These are phyloP conservation scores for Papilio dardanus DNA, from an alignment of 1,140 invertebrate species.

Conservation along the genomic window DNA sequence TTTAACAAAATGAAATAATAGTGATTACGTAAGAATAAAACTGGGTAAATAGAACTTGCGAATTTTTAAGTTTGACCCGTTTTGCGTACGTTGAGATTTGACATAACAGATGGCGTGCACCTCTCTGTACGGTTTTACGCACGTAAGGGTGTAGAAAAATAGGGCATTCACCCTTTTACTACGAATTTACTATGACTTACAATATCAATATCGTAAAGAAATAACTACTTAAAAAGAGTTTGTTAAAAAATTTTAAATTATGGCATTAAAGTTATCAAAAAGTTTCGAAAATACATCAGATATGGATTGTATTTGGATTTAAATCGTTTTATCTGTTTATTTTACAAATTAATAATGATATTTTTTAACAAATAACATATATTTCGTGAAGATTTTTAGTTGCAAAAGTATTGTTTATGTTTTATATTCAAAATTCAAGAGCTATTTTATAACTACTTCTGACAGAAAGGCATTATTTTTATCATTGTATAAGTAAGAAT, in stretches of 20 bases:
- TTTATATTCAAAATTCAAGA: not conserved
- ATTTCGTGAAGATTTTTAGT: not conserved
- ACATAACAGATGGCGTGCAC: not conserved
- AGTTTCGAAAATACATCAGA: not conserved
- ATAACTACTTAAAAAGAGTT: not conserved
- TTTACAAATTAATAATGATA: not conserved
- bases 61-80: not conserved
- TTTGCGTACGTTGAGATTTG: not conserved
- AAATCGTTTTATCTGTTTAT: not conserved
- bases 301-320: not conserved
- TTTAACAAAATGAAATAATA: not conserved
- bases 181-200: slow-evolving; percentile 1
- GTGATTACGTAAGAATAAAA: slow-evolving; percentile 5
- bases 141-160: not conserved
- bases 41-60: not conserved
- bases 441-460: slow-evolving; percentile 23
- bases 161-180: slow-evolving; percentile 21
- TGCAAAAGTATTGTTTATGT: not conserved
- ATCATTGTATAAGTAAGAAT: not conserved
- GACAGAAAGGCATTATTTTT: slow-evolving; percentile 7
- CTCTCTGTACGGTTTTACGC: not conserved
- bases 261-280: not conserved
- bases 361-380: not conserved
- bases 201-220: not conserved
- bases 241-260: not conserved